A percentile compares a stretch with the other conserved stretches of the same genome.
These are phyloP conservation scores for Eumaeus atala DNA, from an alignment of 1,140 invertebrate species.

Conservation along the genomic window DNA sequence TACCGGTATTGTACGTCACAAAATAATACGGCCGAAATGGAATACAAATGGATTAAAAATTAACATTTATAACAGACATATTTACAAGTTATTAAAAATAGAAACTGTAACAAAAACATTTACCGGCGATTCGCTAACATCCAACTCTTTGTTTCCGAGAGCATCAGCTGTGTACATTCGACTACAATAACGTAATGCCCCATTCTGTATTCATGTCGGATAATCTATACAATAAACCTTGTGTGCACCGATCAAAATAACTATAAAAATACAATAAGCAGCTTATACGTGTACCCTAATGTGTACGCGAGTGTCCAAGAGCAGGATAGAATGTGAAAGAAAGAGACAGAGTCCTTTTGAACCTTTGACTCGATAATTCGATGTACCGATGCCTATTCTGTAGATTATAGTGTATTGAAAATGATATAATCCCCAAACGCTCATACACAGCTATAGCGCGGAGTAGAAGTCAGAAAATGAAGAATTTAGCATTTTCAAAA, in stretches of 20 bases:
- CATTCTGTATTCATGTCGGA: slow-evolving; percentile 66
- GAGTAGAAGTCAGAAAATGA: not conserved
- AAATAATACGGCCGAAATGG: not conserved
- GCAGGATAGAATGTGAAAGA: slow-evolving; percentile 20
- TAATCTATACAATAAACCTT: slow-evolving; percentile 64
- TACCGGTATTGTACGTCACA: slow-evolving; percentile 23
- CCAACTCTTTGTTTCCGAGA: slow-evolving; percentile 37
- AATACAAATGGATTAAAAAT: slow-evolving; percentile 13
- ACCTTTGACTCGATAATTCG: slow-evolving; percentile 44
- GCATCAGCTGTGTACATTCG: slow-evolving; percentile 63
- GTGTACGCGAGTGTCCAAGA: slow-evolving; percentile 37
- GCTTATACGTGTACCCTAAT: slow-evolving; percentile 62
- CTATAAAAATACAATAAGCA: slow-evolving; percentile 71
- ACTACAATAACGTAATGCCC: slow-evolving; percentile 48
- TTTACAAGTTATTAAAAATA: slow-evolving; percentile 55
- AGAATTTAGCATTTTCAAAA: no score
- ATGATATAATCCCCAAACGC: not conserved
- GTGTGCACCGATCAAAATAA: slow-evolving; percentile 67
- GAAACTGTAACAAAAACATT: slow-evolving; percentile 31
- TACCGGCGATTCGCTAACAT: slow-evolving; percentile 57
- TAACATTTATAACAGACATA: slow-evolving; percentile 1
- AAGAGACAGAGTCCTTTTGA: slow-evolving; percentile 24
- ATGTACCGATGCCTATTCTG: slow-evolving; percentile 15
- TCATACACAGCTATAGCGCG: not conserved
- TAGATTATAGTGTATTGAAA: slow-evolving; percentile 12